These are phyloP conservation scores for Malthinus flaveolus DNA, from an alignment of 2,888 invertebrate genomes.

Conservation along the genomic window DNA sequence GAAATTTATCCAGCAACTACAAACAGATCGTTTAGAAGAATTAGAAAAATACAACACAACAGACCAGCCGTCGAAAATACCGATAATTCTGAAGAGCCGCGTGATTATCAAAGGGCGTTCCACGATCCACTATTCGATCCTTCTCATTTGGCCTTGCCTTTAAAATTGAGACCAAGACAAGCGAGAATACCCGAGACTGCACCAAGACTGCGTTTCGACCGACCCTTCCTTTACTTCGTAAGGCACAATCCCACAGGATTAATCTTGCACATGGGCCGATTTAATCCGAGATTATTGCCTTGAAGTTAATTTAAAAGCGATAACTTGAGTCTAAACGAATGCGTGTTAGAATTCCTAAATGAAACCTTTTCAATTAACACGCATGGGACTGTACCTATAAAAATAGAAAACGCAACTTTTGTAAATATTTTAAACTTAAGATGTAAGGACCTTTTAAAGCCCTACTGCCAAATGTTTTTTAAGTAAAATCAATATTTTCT, in stretches of 20 bases:
- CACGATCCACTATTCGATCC: conserved; percentile 66
- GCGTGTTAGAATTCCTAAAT: background rate
- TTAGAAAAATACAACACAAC: conserved; percentile 44
- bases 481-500: conserved; percentile 1
- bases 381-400: no score
- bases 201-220: conserved; percentile 79
- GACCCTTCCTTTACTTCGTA: conserved; percentile 87
- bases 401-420: background rate
- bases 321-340: background rate
- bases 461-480: conserved; percentile 4
- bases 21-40: conserved; percentile 41
- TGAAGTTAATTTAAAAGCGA: conserved; percentile 48
- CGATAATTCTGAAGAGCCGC: conserved; percentile 55
- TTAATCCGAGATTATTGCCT: conserved; percentile 81
- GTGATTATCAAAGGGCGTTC: conserved; percentile 70
- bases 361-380: background rate
- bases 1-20: conserved; percentile 80
- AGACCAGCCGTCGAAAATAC: conserved; percentile 33
- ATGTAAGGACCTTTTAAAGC: background rate
- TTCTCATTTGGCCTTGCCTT: conserved; percentile 61
- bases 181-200: conserved; percentile 71
- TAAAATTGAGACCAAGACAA: conserved; percentile 72
- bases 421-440: conserved; percentile 8
- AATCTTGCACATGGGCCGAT: conserved; percentile 85
- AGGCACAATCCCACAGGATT: conserved; percentile 91